Conservation (phyloP, 2,113 vertebrate genomes). For the Vombatus ursinus region DNA sequence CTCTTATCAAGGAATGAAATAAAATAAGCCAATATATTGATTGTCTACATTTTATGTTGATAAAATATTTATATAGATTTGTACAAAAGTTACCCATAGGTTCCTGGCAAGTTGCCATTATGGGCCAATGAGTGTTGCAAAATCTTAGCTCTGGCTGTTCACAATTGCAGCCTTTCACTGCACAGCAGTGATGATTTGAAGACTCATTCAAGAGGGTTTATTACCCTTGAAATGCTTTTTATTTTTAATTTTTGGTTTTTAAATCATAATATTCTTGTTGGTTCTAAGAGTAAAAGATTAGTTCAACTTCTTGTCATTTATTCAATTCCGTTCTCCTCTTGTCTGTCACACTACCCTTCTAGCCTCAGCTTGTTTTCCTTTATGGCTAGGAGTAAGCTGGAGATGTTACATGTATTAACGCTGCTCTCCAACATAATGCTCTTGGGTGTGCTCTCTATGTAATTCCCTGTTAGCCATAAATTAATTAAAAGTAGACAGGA, state of each 20-base stretch:
- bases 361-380: slow-evolving; percentile 59
- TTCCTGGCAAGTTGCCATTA: background rate
- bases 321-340: slow-evolving; percentile 31
- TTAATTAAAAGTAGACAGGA: slow-evolving; percentile 90
- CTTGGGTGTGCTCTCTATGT: slow-evolving; percentile 75
- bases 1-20: slow-evolving; percentile 44
- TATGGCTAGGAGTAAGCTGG: slow-evolving; percentile 75
- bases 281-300: slow-evolving; percentile 34
- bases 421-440: slow-evolving; percentile 40
- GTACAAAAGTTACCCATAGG: background rate
- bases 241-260: slow-evolving; percentile 31
- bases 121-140: background rate
- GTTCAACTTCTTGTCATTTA: slow-evolving; percentile 17
- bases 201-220: background rate
- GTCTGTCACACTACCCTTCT: slow-evolving; percentile 40
- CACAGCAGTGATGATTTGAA: background rate
- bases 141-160: background rate
- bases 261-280: background rate
- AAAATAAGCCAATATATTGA: background rate
- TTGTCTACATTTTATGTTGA: background rate
- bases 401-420: slow-evolving; percentile 71
- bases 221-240: background rate
- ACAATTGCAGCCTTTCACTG: background rate
- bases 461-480: slow-evolving; percentile 83
- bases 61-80: background rate